Conservation (phyloP, 2,888 invertebrate genomes). For the Drosophila kanekoi region DNA sequence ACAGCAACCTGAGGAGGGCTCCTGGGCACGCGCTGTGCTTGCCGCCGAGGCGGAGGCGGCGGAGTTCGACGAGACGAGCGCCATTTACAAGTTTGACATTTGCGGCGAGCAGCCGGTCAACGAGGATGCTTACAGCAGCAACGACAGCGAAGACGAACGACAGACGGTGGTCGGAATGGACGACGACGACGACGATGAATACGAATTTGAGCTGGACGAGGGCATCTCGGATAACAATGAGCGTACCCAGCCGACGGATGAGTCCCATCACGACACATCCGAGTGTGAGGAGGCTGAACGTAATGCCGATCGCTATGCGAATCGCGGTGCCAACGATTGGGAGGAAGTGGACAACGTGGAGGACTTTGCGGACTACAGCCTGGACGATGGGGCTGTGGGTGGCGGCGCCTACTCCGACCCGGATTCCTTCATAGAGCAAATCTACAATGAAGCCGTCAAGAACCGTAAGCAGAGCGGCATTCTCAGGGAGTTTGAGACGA, state of each 20-base stretch:
- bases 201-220: conserved; percentile 80
- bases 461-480: conserved; percentile 84
- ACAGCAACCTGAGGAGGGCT: conserved; percentile 44
- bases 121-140: conserved; percentile 68
- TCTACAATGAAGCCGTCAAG: conserved; percentile 83
- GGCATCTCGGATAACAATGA: conserved; percentile 84
- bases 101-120: conserved; percentile 47
- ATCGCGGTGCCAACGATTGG: conserved; percentile 82
- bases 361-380: conserved; percentile 45
- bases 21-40: conserved; percentile 68
- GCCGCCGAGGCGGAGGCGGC: conserved; percentile 73
- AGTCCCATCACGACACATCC: conserved; percentile 84
- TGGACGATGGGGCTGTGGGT: conserved; percentile 80
- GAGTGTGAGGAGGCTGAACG: conserved; percentile 84
- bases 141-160: conserved; percentile 83
- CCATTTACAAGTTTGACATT: conserved; percentile 65
- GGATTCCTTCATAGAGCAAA: conserved; percentile 83
- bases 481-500: conserved; percentile 82
- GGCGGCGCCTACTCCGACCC: conserved; percentile 79
- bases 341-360: conserved; percentile 66
- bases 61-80: conserved; percentile 69
- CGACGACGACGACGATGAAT: conserved; percentile 65
- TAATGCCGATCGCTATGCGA: conserved; percentile 82
- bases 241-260: conserved; percentile 82
- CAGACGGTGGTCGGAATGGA: conserved; percentile 84